Evolutionary conservation across 1,140 invertebrate species (phyloP).

Genomic region (Penaeus chinensis): DNA sequence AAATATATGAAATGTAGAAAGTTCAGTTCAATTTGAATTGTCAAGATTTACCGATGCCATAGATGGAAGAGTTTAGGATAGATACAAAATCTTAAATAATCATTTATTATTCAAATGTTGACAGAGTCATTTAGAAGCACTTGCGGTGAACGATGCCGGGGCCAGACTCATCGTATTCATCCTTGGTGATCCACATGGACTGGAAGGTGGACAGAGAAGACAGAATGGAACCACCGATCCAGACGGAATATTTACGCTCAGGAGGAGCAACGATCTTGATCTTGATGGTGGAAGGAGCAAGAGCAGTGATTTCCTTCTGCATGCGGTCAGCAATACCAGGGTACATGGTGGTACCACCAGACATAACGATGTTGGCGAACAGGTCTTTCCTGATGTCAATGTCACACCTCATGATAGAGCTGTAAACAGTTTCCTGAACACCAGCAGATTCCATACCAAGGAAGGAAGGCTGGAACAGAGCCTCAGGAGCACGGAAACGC

Average conservation of each 20-base stretch:
- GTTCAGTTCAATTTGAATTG: too few relatives aligned
- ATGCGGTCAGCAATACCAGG: conserved; percentile 74
- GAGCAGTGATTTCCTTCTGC: conserved; percentile 73
- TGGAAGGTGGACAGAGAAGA: conserved; percentile 43
- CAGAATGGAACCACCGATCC: conserved; percentile 40
- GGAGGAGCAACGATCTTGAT: conserved; percentile 71
- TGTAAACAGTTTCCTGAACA: conserved; percentile 84
- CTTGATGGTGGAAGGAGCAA: conserved; percentile 74
- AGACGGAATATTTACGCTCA: conserved; percentile 49
- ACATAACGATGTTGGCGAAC: conserved; percentile 80
- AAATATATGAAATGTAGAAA: too few relatives aligned
- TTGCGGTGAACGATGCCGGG: conserved; percentile 73
- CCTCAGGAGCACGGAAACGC: conserved; percentile 73
- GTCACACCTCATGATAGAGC: conserved; percentile 73
- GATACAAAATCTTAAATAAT: too few relatives aligned
- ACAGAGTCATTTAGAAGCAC: conserved; percentile 71
- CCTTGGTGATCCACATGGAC: conserved; percentile 41
- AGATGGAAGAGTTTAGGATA: too few relatives aligned
- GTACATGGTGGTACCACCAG: conserved; percentile 76
- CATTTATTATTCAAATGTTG: too few relatives aligned
- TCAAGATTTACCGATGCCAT: too few relatives aligned
- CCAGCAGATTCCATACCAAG: conserved; percentile 86
- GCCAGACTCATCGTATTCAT: conserved; percentile 60
- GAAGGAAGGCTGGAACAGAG: conserved; percentile 82
- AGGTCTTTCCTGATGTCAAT: conserved; percentile 78